Conservation (phyloP, 2,113 vertebrate species). For the Macrotus californicus region DNA sequence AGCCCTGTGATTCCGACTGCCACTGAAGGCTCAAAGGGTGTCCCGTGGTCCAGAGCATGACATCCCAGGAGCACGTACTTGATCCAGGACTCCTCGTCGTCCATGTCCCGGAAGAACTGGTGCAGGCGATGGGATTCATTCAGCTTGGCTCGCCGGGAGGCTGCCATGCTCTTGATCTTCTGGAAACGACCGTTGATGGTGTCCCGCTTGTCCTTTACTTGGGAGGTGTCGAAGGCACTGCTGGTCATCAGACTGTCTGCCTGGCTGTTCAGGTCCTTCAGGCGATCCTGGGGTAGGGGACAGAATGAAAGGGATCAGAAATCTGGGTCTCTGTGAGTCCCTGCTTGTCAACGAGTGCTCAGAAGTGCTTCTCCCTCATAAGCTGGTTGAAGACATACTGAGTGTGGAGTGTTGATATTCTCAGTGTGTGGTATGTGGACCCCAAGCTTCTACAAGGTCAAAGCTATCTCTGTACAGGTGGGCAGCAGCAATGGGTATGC, state of each 20-base stretch:
- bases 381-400: background rate
- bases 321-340: rapidly evolving
- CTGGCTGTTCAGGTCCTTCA: constrained; percentile 97
- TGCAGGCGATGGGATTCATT: constrained; percentile 97
- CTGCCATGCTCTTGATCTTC: constrained; percentile 94
- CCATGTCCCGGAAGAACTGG: constrained; percentile 99
- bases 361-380: background rate
- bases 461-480: background rate
- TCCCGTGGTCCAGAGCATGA: rapidly evolving
- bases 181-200: constrained; percentile 92
- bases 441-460: background rate
- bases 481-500: too few relatives aligned
- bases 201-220: constrained; percentile 94
- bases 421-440: too few relatives aligned
- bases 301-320: rapidly evolving
- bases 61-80: constrained; percentile 82
- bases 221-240: constrained; percentile 95
- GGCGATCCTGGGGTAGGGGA: constrained; percentile 85
- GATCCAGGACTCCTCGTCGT: constrained; percentile 99
- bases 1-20: rapidly evolving
- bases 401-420: too few relatives aligned
- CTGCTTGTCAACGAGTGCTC: background rate
- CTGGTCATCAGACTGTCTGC: constrained; percentile 97
- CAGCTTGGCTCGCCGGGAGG: constrained; percentile 87
- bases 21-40: rapidly evolving